Evolutionary conservation across 2,797 vertebrate species (phyloP).

Genomic region (Pantherophis alleghaniensis): DNA sequence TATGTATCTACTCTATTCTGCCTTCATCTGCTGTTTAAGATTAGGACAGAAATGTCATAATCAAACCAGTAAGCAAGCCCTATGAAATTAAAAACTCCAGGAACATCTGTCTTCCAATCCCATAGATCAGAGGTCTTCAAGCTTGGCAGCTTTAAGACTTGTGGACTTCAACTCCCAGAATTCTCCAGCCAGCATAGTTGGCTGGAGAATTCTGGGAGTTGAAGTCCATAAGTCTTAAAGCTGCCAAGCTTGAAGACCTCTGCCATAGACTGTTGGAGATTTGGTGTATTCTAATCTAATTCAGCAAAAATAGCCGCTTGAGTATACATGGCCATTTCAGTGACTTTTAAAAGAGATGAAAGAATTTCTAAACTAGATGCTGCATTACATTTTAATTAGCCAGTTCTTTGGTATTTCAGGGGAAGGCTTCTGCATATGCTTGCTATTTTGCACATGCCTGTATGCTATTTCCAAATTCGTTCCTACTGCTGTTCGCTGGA

Average conservation of each 20-base stretch:
- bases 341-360: neutral
- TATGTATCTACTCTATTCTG: neutral
- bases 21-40: neutral
- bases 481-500: constrained; percentile 13
- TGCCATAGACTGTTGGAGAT: neutral
- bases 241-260: too few relatives aligned
- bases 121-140: neutral
- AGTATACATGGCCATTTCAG: neutral
- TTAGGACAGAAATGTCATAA: neutral
- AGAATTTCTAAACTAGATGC: neutral
- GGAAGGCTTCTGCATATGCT: neutral
- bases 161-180: too few relatives aligned
- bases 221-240: too few relatives aligned
- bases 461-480: constrained; percentile 11
- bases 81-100: neutral
- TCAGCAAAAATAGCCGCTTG: neutral
- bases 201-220: too few relatives aligned
- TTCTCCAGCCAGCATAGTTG: too few relatives aligned
- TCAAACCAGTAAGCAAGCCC: neutral
- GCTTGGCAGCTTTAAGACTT: too few relatives aligned
- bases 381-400: constrained; percentile 10
- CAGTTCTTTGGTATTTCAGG: neutral
- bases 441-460: neutral
- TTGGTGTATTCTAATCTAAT: neutral
- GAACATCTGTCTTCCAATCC: neutral